Evolutionary conservation across 2,113 vertebrate species (phyloP).

Genomic region (Antidorcas marsupialis): DNA sequence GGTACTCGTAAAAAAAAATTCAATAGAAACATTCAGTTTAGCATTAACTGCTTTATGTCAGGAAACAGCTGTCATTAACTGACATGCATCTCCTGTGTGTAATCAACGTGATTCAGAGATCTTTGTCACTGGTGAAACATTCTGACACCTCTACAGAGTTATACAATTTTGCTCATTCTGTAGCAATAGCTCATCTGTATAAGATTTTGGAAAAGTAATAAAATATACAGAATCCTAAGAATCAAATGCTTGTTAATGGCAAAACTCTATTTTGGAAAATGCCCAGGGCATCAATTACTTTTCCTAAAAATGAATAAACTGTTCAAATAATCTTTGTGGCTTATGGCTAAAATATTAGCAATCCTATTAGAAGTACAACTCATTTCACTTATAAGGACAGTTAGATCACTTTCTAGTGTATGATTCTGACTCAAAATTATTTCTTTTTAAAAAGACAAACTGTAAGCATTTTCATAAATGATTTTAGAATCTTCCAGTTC

Average conservation of each 20-base stretch:
- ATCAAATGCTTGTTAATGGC: background rate
- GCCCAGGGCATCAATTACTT: background rate
- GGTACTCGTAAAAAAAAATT: background rate
- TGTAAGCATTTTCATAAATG: background rate
- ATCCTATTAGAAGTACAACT: background rate
- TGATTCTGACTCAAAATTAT: background rate
- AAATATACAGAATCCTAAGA: background rate
- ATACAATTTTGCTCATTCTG: background rate
- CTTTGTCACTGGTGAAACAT: background rate
- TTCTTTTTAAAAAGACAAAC: background rate
- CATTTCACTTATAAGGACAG: background rate
- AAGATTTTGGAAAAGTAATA: background rate
- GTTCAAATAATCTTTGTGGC: background rate
- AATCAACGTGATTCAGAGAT: background rate
- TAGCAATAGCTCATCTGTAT: background rate
- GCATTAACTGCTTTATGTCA: background rate
- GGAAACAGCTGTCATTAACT: background rate
- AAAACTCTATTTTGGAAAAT: conserved; percentile 29
- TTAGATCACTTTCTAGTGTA: background rate
- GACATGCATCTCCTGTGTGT: background rate
- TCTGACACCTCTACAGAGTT: background rate
- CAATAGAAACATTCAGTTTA: conserved; percentile 13
- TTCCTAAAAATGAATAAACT: background rate
- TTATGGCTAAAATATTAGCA: background rate
- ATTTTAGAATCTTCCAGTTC: background rate